Evolutionary conservation across 2,113 vertebrate genomes (phyloP), one percentile per base, ranked within the genome.

Genomic region (Thunnus thynnus): DNA sequence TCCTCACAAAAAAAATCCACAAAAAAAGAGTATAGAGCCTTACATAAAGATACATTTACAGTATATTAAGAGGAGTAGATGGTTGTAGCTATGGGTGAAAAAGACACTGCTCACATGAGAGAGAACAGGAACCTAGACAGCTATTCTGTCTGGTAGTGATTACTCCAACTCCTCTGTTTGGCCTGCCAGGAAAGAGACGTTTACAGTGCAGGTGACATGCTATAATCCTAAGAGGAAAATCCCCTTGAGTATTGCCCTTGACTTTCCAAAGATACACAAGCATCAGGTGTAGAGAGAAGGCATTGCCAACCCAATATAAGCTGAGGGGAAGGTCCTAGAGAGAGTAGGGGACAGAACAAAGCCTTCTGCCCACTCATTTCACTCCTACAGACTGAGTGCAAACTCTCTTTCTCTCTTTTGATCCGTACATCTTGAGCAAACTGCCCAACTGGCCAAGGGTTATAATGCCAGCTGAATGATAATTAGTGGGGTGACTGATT

Each of bases 161-260:
- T 68, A 72, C 46, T 69, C n/a, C 22, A 56, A 13, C 20, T 60
- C 30, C 6, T 82, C 32, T 55, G 25, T n/a, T 8, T 9, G 46
- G 36, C 18, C 44, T 79, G 72, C 82, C 85, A 85, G 72, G 68
- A 80, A 73, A 70, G 16, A 79, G 46, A 65, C 3, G n/a, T 76
- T 85, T 80, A 81, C 50, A 79, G 63, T 68, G 47, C 70, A 82
- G 64, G 82, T 83, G 72, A 85, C 67, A 82, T 52, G 65, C 44
- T 72, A 14, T 54, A 50, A 76, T 80, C 63, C 56, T 41, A 27
- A 18, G 25, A 72, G 71, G 72, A 72, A 79, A 84, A 84, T 78
- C 25, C 36, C 72, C 47, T 52, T 1, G 1, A 70, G 76, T 27
- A 10, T 48, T 44, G 32, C 55, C n/a, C 46, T 69, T 20, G 17